phyloP scores from a whole-genome alignment of 2,888 invertebrate species.

The Drosophila barbarae region DNA sequence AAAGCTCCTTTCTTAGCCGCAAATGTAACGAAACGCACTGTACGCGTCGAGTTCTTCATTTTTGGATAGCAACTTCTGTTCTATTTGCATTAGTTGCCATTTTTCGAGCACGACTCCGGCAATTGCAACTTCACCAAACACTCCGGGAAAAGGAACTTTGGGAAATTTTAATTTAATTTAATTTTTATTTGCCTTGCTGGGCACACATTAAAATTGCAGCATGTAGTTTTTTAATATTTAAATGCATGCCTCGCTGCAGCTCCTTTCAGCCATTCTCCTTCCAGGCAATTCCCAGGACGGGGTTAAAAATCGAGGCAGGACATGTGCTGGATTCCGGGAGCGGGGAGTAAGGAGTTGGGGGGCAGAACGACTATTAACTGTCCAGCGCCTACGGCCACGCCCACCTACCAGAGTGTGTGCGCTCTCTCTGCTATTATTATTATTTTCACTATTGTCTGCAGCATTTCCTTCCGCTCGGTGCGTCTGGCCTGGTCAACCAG shows the following conservation, averaged over 20 bases:
- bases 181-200: slow-evolving; percentile 60
- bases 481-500: slow-evolving; percentile 42
- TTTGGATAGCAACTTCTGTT: slow-evolving; percentile 20
- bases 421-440: slow-evolving; percentile 45
- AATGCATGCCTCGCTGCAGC: slow-evolving; percentile 29
- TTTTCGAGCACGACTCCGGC: slow-evolving; percentile 1
- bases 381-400: slow-evolving; percentile 27
- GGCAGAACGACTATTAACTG: slow-evolving; percentile 38
- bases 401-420: slow-evolving; percentile 14
- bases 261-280: slow-evolving; percentile 10
- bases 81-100: slow-evolving; percentile 31
- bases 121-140: slow-evolving; percentile 37
- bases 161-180: slow-evolving; percentile 58
- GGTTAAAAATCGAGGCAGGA: slow-evolving; percentile 9
- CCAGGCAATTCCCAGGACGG: slow-evolving; percentile 3
- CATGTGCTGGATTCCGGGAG: slow-evolving; percentile 18
- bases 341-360: not conserved
- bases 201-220: slow-evolving; percentile 59
- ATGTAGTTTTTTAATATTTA: slow-evolving; percentile 55
- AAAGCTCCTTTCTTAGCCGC: not conserved
- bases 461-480: slow-evolving; percentile 46
- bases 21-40: slow-evolving; percentile 8
- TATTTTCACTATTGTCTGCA: slow-evolving; percentile 53
- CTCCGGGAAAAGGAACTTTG: slow-evolving; percentile 37
- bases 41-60: slow-evolving; percentile 3